These are phyloP conservation scores for Eilema sororculum DNA, from an alignment of 2,888 invertebrate species.

Conservation along the genomic window DNA sequence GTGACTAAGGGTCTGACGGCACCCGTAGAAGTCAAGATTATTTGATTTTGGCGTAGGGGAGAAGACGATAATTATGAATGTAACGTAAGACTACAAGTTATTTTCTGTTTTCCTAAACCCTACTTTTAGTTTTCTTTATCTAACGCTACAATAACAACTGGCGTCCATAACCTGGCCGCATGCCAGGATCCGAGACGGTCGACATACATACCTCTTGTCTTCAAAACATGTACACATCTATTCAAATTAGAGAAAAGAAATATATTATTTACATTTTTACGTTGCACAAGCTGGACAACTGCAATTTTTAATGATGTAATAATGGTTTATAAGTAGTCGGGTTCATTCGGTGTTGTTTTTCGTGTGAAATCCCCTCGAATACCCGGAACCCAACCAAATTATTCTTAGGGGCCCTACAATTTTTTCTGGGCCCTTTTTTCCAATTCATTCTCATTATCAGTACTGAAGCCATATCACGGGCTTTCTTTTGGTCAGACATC, in stretches of 20 bases:
- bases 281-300: not conserved
- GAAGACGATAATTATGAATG: not conserved
- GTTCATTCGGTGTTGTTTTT: too few relatives aligned
- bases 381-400: too few relatives aligned
- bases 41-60: too few relatives aligned
- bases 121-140: slow-evolving; percentile 20
- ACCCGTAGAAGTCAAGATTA: too few relatives aligned
- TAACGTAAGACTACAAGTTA: slow-evolving; percentile 1
- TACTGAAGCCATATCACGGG: too few relatives aligned
- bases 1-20: too few relatives aligned
- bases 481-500: too few relatives aligned
- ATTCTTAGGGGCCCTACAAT: too few relatives aligned
- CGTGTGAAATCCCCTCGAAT: too few relatives aligned
- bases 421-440: too few relatives aligned
- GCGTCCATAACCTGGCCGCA: slow-evolving; percentile 11
- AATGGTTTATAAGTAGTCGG: too few relatives aligned
- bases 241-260: not conserved
- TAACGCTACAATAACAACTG: slow-evolving; percentile 11
- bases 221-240: not conserved
- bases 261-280: not conserved
- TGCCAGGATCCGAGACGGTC: slow-evolving; percentile 15
- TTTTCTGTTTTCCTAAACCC: slow-evolving; percentile 5
- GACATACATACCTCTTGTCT: slow-evolving; percentile 6
- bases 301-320: not conserved
- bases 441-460: too few relatives aligned